Evolutionary conservation across 2,797 vertebrate species (phyloP).

Genomic region (Pseudocheirus occidentalis): DNA sequence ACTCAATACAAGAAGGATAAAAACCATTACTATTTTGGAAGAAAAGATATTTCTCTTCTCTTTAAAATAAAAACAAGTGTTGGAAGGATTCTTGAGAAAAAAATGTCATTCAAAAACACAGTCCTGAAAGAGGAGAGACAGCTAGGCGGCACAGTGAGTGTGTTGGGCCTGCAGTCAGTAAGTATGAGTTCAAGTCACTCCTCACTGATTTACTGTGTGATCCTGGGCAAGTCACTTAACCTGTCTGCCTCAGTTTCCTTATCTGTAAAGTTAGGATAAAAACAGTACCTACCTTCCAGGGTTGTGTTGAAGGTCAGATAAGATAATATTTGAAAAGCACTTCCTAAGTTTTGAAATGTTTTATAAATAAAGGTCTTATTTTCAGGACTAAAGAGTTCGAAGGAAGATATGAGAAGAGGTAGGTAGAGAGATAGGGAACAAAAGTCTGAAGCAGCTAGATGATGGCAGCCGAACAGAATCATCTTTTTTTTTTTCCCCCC

Average conservation of each 20-base stretch:
- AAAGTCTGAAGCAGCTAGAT: not conserved
- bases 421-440: not conserved
- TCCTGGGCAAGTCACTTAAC: not conserved
- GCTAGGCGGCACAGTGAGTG: not conserved
- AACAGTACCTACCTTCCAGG: not conserved
- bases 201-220: not conserved
- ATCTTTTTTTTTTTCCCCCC: no score
- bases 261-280: not conserved
- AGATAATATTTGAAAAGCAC: not conserved
- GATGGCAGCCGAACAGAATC: not conserved
- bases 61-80: slow-evolving; percentile 9
- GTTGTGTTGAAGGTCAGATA: not conserved
- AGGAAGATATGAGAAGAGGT: not conserved
- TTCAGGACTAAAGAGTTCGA: not conserved
- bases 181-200: not conserved
- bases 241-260: not conserved
- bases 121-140: not conserved
- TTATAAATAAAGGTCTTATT: not conserved
- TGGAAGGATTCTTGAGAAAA: not conserved
- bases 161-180: not conserved
- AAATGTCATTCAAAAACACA: not conserved
- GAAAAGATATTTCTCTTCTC: slow-evolving; percentile 47
- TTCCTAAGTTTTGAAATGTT: not conserved
- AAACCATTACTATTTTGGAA: not conserved
- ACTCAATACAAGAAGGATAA: slow-evolving; percentile 10